Evolutionary conservation across 2,888 invertebrate species (phyloP), one percentile per base, ranked within the genome.

Genomic region (Drosophila dives): DNA sequence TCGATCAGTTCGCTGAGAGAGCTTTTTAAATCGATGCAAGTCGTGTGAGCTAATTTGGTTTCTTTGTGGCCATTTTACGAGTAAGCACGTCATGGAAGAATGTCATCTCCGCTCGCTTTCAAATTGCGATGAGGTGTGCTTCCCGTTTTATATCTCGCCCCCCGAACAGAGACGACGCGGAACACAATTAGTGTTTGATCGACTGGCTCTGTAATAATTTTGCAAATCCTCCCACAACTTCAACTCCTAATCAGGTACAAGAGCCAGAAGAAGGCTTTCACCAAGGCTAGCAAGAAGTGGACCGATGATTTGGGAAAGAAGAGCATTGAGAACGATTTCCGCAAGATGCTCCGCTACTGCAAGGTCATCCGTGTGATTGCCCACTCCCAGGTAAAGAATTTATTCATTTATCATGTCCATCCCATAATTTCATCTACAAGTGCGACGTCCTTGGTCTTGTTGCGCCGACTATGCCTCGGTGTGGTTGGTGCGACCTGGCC

Each of bases 231-330:
- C 66, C 40, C 56, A 40, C 63, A 73, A 81, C 59, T 81, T 68
- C 59, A 72, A 63, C 51, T 49, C 48, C 64, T 55, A 78, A 80
- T 77, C 89, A 99, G 99, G 99, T 99, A 98, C 95, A 98, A 98
- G 94, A 98, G 98, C 94, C 99, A 99, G 96, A 99, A 99, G 98
- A 99, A 99, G 98, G 99, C 99, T 80, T 99, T 99, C 94, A 97
- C 98, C 83, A 99, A 99, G 94, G 96, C 98, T 76, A 97, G 98
- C 93, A 99, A 99, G 95, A 99, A 99, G 94, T 99, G 99, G 99
- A 97, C 97, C 90, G 99, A 99, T 94, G 97, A 98, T 91, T 95
- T 97, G 86, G 99, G 99, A 70, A 97, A 97, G 93, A 98, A 98
- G 94, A 97, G 98, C 80, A 99, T 99, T 93, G 99, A 99, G 90